Base-by-base conservation (phyloP, 2,797 vertebrate genomes). In the Leuciscus waleckii region DNA sequence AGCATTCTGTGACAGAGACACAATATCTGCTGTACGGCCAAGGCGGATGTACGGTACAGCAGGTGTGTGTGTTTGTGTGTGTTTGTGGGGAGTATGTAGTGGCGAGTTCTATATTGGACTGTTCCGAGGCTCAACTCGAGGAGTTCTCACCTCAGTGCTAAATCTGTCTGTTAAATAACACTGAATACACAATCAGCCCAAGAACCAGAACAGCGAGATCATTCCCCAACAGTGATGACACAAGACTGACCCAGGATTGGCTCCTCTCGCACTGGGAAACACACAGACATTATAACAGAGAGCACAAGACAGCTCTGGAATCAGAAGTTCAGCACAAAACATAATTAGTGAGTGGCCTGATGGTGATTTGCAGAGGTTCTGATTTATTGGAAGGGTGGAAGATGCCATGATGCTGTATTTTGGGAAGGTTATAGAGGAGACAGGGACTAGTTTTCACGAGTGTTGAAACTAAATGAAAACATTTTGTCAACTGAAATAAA, bases 81-180 rank as follows among this genome's bases (percentile, higher is more conserved):
- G 37, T 29, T n/a, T 41, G 32, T 41, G 74, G 16, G 16, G 63
- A 19, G 13, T 39, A 70, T 79, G 83, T 84, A 79, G 75, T 79
- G 83, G 83, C 37, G 21, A 56, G 17, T 56, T 77, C 65, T 84
- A 79, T 79, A 84, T 84, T 79, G 29, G 67, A 84, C 74, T 58
- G 11, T 43, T 70, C 49, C 10, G 26, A 78, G 49, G 26, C 82
- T 78, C 49, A 23, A 67, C 77, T 65, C 43, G 63, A 84, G 63
- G 19, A 84, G 75, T 84, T 84, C 65, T 84, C 83, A 84, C 75
- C 63, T 46, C 23, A 68, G 46, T 54, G 83, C 83, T 84, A 84
- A 84, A 70, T 84, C 37, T 35, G 75, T 78, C 83, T 61, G 83
- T 54, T 58, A 79, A 78, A 79, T 58, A 84, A 84, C 74, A 77